Evolutionary conservation across 2,797 vertebrate species (phyloP).

Genomic region (Acanthurus leucopareius): DNA sequence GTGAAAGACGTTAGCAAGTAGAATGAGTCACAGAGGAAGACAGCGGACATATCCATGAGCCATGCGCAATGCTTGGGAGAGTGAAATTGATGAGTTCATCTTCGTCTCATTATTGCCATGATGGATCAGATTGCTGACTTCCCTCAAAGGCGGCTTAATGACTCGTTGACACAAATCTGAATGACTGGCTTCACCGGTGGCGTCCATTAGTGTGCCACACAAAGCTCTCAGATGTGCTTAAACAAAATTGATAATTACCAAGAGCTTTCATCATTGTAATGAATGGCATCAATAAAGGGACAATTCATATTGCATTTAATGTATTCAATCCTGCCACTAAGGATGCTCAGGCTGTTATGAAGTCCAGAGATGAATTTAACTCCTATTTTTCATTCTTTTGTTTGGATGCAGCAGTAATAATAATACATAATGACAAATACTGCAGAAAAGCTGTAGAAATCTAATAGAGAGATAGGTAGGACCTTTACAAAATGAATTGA

Average conservation of each 20-base stretch:
- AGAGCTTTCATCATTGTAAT: conserved; percentile 84
- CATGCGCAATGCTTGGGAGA: conserved; percentile 61
- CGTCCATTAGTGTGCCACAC: conserved; percentile 82
- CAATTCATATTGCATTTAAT: conserved; percentile 80
- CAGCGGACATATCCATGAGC: conserved; percentile 53
- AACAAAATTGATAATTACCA: conserved; percentile 87
- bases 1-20: conserved; percentile 31
- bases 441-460: conserved; percentile 25
- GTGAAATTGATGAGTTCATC: conserved; percentile 87
- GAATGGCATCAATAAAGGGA: conserved; percentile 80
- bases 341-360: conserved; percentile 56
- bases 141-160: conserved; percentile 88
- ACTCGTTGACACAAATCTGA: conserved; percentile 86
- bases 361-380: conserved; percentile 59
- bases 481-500: conserved; percentile 23
- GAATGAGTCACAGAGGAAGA: conserved; percentile 50
- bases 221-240: conserved; percentile 82
- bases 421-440: conserved; percentile 35
- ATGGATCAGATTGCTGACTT: conserved; percentile 87
- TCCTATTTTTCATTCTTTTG: conserved; percentile 65
- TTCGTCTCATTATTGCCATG: conserved; percentile 85
- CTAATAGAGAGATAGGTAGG: conserved; percentile 30
- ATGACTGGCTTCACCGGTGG: conserved; percentile 81
- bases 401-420: conserved; percentile 51
- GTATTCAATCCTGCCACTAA: conserved; percentile 64